Percentiles rank a stretch among this genome's conserved stretches.
phyloP scores from a whole-genome alignment of 2,113 vertebrate species.

The Leptosomus discolor region DNA sequence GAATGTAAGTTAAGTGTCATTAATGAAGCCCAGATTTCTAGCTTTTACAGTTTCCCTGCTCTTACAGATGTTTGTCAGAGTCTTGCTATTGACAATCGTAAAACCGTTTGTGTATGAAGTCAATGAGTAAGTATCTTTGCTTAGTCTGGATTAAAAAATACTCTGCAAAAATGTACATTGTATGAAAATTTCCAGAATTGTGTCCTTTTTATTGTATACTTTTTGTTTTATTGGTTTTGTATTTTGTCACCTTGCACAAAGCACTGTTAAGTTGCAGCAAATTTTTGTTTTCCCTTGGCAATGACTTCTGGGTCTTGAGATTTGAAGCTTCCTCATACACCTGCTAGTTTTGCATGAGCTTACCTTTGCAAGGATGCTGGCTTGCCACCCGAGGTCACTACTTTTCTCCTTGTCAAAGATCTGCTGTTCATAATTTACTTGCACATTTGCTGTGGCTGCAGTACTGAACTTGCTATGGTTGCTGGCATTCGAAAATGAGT shows the following conservation, averaged over 20 bases:
- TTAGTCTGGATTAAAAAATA: conserved; percentile 33
- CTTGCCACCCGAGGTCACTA: conserved; percentile 45
- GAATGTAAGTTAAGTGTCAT: conserved; percentile 35
- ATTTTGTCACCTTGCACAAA: conserved; percentile 48
- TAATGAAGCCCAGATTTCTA: conserved; percentile 50
- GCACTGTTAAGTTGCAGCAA: conserved; percentile 10
- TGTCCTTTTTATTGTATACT: conserved; percentile 19
- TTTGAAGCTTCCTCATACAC: conserved; percentile 67
- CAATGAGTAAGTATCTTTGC: conserved; percentile 59
- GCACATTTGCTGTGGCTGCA: conserved; percentile 75
- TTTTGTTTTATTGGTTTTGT: conserved; percentile 28
- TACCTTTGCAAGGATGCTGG: conserved; percentile 72
- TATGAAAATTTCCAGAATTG: conserved; percentile 45
- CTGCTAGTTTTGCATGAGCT: conserved; percentile 78
- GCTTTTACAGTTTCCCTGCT: conserved; percentile 66
- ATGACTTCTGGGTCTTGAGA: conserved; percentile 51
- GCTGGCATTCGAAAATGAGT: conserved; percentile 64
- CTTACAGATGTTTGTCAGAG: conserved; percentile 64
- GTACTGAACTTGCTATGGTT: conserved; percentile 64
- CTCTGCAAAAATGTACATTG: conserved; percentile 34
- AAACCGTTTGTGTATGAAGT: conserved; percentile 66
- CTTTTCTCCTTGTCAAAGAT: conserved; percentile 64
- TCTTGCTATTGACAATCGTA: conserved; percentile 64
- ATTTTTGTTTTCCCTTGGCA: conserved; percentile 58
- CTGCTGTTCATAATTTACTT: conserved; percentile 67